phyloP scores from a whole-genome alignment of 2,888 invertebrate genomes.

The Mactromeris polynyma region DNA sequence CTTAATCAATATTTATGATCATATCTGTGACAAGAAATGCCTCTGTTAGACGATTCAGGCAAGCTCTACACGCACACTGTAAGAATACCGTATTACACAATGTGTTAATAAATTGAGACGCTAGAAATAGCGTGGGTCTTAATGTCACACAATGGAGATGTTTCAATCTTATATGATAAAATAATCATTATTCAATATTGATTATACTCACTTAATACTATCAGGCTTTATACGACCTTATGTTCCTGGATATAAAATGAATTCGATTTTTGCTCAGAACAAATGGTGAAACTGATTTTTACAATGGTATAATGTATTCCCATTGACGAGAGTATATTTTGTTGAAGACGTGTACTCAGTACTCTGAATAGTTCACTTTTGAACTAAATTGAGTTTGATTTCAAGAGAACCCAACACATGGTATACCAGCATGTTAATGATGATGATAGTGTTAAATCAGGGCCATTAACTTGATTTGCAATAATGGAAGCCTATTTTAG shows the following conservation, averaged over 20 bases:
- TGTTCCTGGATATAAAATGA: background rate
- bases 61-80: background rate
- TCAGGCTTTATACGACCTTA: too few relatives aligned
- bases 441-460: too few relatives aligned
- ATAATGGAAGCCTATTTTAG: too few relatives aligned
- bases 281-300: too few relatives aligned
- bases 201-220: background rate
- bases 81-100: background rate
- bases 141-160: background rate
- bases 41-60: background rate
- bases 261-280: background rate
- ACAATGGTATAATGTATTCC: too few relatives aligned
- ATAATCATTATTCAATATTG: background rate
- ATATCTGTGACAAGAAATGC: background rate
- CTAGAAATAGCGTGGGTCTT: background rate
- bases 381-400: too few relatives aligned
- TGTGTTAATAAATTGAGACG: background rate
- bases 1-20: slow-evolving; percentile 21
- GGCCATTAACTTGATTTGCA: too few relatives aligned
- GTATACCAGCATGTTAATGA: too few relatives aligned
- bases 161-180: background rate
- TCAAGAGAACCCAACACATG: too few relatives aligned
- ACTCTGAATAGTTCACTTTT: too few relatives aligned
- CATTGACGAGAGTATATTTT: too few relatives aligned
- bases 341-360: too few relatives aligned